phyloP scores from a whole-genome alignment of 2,797 vertebrate genomes.

The Characodon lateralis region DNA sequence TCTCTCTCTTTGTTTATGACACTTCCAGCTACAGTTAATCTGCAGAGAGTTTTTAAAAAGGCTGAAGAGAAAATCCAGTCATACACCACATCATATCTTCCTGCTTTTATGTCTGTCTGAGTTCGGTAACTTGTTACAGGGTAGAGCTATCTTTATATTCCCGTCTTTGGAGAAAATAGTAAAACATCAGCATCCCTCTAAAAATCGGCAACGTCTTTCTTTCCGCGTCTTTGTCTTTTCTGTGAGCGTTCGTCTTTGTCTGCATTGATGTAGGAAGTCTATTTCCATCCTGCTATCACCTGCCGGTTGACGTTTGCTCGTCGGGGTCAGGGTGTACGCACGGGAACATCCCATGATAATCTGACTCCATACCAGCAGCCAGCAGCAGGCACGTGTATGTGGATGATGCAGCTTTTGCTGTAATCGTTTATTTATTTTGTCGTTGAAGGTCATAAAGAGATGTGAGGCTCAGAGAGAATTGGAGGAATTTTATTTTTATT shows the following conservation, averaged over 20 bases:
- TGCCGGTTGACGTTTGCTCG: conserved; percentile 39
- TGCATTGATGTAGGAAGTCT: conserved; percentile 26
- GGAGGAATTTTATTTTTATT: conserved; percentile 31
- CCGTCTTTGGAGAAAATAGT: background rate
- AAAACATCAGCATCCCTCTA: background rate
- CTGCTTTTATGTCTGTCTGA: background rate
- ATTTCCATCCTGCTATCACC: conserved; percentile 38
- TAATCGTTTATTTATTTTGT: conserved; percentile 22
- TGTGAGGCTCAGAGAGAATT: conserved; percentile 13
- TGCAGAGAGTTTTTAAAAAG: conserved; percentile 8
- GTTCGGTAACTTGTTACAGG: background rate
- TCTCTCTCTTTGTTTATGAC: background rate
- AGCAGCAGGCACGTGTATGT: conserved; percentile 31
- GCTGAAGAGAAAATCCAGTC: conserved; percentile 6
- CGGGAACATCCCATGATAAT: conserved; percentile 46
- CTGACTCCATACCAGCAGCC: conserved; percentile 1
- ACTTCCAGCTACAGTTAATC: conserved; percentile 13
- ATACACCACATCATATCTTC: background rate
- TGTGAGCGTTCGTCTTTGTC: background rate
- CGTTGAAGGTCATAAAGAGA: conserved; percentile 3
- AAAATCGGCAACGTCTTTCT: conserved; percentile 4
- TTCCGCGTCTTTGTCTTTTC: conserved; percentile 3
- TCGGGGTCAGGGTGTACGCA: conserved; percentile 49
- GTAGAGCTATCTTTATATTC: background rate
- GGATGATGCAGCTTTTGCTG: conserved; percentile 38